phyloP scores from a whole-genome alignment of 2,797 vertebrate genomes.

The Tolypeutes matacus region DNA sequence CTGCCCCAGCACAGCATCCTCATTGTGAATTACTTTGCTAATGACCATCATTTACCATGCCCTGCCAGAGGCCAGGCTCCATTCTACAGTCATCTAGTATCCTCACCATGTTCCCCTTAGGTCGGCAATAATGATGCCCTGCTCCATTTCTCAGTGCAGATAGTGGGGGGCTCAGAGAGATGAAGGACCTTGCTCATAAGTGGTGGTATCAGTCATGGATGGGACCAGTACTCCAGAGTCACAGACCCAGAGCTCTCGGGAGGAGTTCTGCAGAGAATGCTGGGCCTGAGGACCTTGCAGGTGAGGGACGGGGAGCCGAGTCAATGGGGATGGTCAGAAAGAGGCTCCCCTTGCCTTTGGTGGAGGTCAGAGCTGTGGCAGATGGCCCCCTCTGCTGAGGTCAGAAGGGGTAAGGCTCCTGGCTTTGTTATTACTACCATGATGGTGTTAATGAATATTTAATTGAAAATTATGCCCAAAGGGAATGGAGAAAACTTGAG shows the following conservation, averaged over 20 bases:
- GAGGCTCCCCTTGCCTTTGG: not conserved
- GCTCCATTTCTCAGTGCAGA: not conserved
- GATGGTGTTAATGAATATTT: not conserved
- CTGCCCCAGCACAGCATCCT: not conserved
- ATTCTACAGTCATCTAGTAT: not conserved
- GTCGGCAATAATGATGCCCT: not conserved
- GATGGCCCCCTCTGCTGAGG: not conserved
- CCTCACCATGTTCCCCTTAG: not conserved
- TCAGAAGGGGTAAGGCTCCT: not conserved
- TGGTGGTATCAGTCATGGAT: not conserved
- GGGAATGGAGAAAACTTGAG: not conserved
- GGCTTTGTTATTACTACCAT: not conserved
- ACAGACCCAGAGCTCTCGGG: not conserved
- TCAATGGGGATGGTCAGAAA: not conserved
- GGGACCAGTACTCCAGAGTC: not conserved
- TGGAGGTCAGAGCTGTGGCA: not conserved
- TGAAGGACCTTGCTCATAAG: not conserved
- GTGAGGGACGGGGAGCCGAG: not conserved
- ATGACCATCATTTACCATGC: not conserved
- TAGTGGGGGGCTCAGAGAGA: not conserved
- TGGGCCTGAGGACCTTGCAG: not conserved
- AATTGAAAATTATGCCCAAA: not conserved
- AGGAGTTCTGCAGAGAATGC: not conserved
- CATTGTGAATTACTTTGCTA: not conserved
- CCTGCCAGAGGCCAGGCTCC: not conserved